Percentiles rank a stretch among this genome's conserved stretches.
These are phyloP conservation scores for Rhodinocichla rosea DNA, from an alignment of 2,113 vertebrate genomes.

Conservation along the genomic window DNA sequence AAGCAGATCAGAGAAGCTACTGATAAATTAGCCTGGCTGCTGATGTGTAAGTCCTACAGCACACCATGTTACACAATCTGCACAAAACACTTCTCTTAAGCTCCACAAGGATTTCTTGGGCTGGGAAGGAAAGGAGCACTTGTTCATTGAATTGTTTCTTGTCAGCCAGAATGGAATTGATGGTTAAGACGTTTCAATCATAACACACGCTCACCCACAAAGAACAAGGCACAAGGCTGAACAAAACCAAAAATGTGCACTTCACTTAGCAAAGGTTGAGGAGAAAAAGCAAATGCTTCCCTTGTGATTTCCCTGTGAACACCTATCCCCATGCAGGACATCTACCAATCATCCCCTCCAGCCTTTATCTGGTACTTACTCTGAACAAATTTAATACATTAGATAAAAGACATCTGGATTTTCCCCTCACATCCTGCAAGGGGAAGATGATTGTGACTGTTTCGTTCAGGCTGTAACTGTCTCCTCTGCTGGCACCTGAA, in stretches of 20 bases:
- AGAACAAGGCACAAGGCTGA: neutral
- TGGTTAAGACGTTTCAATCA: neutral
- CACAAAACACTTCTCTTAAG: neutral
- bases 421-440: neutral
- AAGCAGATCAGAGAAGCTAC: neutral
- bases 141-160: neutral
- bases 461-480: neutral
- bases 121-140: neutral
- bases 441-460: neutral
- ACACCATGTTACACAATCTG: neutral
- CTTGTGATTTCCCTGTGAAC: neutral
- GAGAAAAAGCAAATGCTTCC: neutral
- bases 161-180: neutral
- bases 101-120: neutral
- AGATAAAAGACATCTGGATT: neutral
- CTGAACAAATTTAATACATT: neutral
- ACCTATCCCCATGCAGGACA: neutral
- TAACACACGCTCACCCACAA: neutral
- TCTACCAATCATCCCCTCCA: neutral
- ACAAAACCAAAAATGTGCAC: accelerated
- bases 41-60: neutral
- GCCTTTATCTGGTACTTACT: neutral
- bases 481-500: neutral
- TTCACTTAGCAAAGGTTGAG: neutral
- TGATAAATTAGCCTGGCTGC: neutral